Evolutionary conservation across 2,888 invertebrate genomes (phyloP), one percentile per base, ranked within the genome.

Genomic region (Ernsta delagoae): DNA sequence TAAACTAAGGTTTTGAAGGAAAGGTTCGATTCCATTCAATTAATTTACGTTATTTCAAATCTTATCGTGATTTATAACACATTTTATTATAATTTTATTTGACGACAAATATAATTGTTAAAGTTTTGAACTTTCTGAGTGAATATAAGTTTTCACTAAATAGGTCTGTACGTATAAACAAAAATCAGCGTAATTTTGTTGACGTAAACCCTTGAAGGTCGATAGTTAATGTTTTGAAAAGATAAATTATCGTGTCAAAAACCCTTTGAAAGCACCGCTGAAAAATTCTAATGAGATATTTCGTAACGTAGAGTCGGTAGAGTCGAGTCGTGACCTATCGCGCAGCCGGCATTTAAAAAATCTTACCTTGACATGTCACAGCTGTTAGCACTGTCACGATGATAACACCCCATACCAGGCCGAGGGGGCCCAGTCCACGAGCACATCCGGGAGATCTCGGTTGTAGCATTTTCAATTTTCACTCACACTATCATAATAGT

Each of bases 351-450:
- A 74, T 73, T 74, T 71, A 65, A 16, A 70, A 48, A 63, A 59
- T 75, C 88, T 88, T 79, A 92, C 92, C 92, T 92, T 92, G 92
- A 92, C 92, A 90, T 81, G 84, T 80, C 75, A 83, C 83, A 80
- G 78, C 82, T 78, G 72, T 84, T 76, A 69, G 5, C n/a, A 62
- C 57, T 48, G 79, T 77, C 73, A 74, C 73, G 66, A 70, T 64
- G 66, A 74, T 67, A 65, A 65, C 48, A 66, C 70, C 70, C 68
- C 70, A 72, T 70, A 66, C 61, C 70, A 65, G 68, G 68, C 62
- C 68, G 48, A 41, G 11, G 5, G 43, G 34, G 8, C 62, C 80
- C 82, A 83, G 80, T 78, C 77, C 83, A 81, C 85, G 77, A 76
- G 77, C 87, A 90, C 88, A 83, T 79, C 79, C 83, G 79, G 78